A percentile compares a stretch with the other conserved stretches of the same genome.
These are phyloP conservation scores for Muschampia plurimacula DNA, from an alignment of 2,888 invertebrate genomes.

Conservation along the genomic window DNA sequence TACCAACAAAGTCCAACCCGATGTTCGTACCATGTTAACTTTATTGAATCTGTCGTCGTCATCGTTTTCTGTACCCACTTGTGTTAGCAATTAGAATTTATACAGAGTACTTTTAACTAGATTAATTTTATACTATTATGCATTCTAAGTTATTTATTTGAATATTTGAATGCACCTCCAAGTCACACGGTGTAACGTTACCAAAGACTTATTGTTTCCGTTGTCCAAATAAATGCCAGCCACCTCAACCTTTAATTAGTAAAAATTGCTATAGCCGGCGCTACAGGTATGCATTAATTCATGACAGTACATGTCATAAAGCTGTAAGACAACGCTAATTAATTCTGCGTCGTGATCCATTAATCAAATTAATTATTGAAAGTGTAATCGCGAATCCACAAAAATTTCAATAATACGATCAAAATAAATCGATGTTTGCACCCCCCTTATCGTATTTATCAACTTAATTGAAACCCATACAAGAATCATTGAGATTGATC, in stretches of 20 bases:
- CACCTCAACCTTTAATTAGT: conserved; percentile 12
- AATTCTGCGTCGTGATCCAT: conserved; percentile 14
- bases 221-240: conserved; percentile 22
- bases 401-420: conserved; percentile 45
- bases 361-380: conserved; percentile 27
- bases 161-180: conserved; percentile 20
- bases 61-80: background rate
- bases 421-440: conserved; percentile 62
- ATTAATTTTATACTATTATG: background rate
- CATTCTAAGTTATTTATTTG: background rate
- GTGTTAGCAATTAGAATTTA: background rate
- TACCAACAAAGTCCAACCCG: conserved; percentile 39
- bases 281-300: conserved; percentile 3
- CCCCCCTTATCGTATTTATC: conserved; percentile 74
- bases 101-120: background rate
- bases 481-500: conserved; percentile 81
- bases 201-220: conserved; percentile 36
- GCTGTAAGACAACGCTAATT: conserved; percentile 18
- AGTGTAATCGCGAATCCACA: conserved; percentile 30
- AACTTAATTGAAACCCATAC: conserved; percentile 79
- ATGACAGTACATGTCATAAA: conserved; percentile 13
- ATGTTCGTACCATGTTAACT: conserved; percentile 35
- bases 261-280: conserved; percentile 9
- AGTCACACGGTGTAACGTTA: conserved; percentile 35
- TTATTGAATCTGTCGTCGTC: conserved; percentile 8